These are phyloP conservation scores for Laothoe populi DNA, from an alignment of 2,888 invertebrate genomes.

Conservation along the genomic window DNA sequence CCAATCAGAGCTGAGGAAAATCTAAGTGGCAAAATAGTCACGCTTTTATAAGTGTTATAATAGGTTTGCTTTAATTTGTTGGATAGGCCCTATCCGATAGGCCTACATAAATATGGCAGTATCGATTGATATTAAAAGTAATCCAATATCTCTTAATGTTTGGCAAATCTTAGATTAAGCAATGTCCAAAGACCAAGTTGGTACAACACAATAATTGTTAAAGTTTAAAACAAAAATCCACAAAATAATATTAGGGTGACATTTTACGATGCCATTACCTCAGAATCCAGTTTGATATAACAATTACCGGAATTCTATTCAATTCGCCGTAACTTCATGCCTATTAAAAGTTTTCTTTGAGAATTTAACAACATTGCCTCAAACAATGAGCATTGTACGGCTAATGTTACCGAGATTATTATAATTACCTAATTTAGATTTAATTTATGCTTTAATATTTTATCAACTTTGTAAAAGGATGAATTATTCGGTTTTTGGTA, in stretches of 20 bases:
- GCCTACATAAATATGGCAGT: too few species aligned
- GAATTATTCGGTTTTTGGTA: constrained; percentile 24
- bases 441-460: constrained; percentile 40
- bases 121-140: too few species aligned
- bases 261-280: constrained; percentile 58
- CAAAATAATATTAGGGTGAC: constrained; percentile 57
- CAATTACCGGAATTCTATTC: constrained; percentile 62
- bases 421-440: constrained; percentile 53
- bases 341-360: constrained; percentile 73
- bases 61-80: too few species aligned
- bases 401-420: constrained; percentile 64
- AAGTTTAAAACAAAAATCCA: constrained; percentile 55
- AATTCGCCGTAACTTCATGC: constrained; percentile 65
- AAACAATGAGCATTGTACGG: constrained; percentile 68
- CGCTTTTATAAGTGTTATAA: too few species aligned
- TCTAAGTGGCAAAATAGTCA: too few species aligned
- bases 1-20: too few species aligned
- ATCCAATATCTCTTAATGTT: background rate
- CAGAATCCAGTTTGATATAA: constrained; percentile 53
- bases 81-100: too few species aligned
- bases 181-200: background rate
- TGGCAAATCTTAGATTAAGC: background rate
- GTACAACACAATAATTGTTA: constrained; percentile 41
- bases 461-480: constrained; percentile 27
- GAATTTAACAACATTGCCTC: constrained; percentile 60